phyloP scores from a whole-genome alignment of 1,140 invertebrate genomes.

The Chionoecetes opilio region DNA sequence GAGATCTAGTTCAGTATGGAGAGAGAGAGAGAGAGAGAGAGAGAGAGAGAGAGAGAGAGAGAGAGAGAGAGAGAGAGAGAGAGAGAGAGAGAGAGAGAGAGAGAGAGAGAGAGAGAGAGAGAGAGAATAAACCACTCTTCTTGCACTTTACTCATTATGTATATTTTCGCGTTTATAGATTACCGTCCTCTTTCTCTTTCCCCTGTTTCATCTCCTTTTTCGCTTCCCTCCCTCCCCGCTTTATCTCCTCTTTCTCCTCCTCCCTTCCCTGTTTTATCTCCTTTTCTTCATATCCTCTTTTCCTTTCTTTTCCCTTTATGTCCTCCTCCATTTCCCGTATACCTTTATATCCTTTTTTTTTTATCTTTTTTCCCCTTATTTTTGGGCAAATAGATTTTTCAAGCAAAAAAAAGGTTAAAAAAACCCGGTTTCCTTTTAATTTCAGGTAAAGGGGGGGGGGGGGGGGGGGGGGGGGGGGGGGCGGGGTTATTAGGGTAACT shows the following conservation, averaged over 20 bases:
- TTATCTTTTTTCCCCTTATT: neutral
- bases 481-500: too few species aligned
- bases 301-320: neutral
- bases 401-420: too few species aligned
- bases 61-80: neutral
- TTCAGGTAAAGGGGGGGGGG: too few species aligned
- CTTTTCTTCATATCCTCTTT: neutral
- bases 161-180: neutral
- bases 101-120: neutral
- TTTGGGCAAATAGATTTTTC: too few species aligned
- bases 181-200: neutral
- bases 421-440: too few species aligned
- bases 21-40: neutral
- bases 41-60: neutral
- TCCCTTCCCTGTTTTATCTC: neutral
- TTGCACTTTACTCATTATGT: neutral
- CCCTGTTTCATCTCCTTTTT: neutral
- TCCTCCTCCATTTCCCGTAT: neutral
- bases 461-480: too few species aligned
- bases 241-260: neutral
- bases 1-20: neutral
- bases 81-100: neutral
- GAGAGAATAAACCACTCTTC: neutral
- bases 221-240: neutral
- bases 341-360: neutral